phyloP scores from a whole-genome alignment of 2,797 vertebrate species.

The Botia almorhae region DNA sequence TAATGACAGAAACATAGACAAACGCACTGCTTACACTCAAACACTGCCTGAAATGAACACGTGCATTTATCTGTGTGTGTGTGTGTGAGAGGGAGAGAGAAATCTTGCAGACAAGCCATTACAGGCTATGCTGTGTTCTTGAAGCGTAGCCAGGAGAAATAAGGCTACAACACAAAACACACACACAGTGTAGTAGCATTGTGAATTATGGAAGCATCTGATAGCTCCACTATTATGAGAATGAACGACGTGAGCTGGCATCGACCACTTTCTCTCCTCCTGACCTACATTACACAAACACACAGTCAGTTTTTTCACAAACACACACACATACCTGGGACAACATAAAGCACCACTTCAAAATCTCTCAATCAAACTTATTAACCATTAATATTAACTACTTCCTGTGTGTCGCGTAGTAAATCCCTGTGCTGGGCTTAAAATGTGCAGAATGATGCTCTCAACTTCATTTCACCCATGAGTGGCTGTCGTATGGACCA shows the following conservation, averaged over 20 bases:
- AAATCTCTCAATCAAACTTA: constrained; percentile 27
- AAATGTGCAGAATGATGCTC: not conserved
- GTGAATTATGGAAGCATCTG: constrained; percentile 11
- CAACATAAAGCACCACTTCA: not conserved
- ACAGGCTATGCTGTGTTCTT: constrained; percentile 29
- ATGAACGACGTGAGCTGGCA: constrained; percentile 5
- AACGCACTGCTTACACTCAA: constrained; percentile 1
- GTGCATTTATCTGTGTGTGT: not conserved
- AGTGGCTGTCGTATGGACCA: not conserved
- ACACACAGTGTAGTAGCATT: not conserved
- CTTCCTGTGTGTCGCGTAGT: not conserved
- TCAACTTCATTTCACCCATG: constrained; percentile 15
- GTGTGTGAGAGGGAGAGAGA: not conserved
- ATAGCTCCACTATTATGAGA: not conserved
- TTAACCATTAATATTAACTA: constrained; percentile 19
- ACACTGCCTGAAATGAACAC: not conserved
- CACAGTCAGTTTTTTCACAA: not conserved
- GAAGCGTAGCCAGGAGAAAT: constrained; percentile 18
- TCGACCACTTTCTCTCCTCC: constrained; percentile 6
- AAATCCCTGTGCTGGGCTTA: not conserved
- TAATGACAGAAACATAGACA: not conserved
- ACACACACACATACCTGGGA: not conserved
- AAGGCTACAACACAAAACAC: constrained; percentile 28
- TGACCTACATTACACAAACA: constrained; percentile 39
- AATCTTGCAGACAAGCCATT: constrained; percentile 17